phyloP scores from a whole-genome alignment of 2,113 vertebrate species.

The Channa maculata region DNA sequence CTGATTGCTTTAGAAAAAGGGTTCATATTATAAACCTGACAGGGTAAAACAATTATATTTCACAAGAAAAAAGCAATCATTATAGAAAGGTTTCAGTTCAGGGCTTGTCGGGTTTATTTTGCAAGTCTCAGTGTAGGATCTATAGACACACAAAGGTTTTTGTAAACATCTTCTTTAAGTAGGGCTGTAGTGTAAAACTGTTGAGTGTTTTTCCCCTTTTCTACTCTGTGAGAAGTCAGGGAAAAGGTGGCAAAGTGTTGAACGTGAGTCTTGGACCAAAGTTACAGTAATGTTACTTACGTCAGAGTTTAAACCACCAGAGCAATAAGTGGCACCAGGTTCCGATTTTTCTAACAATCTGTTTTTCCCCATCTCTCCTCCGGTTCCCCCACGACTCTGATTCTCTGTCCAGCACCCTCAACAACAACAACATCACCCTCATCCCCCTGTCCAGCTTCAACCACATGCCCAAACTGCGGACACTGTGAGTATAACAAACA shows the following conservation, averaged over 20 bases:
- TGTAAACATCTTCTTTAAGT: not conserved
- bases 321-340: constrained; percentile 24
- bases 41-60: not conserved
- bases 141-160: too few species aligned
- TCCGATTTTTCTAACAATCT: constrained; percentile 49
- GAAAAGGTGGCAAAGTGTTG: constrained; percentile 23
- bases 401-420: constrained; percentile 90
- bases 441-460: constrained; percentile 99
- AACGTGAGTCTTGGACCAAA: not conserved
- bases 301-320: constrained; percentile 34
- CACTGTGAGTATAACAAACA: constrained; percentile 90
- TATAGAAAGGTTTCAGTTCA: too few species aligned
- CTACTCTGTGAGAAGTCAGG: not conserved
- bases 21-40: not conserved
- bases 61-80: not conserved
- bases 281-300: constrained; percentile 12
- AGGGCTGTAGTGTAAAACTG: not conserved
- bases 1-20: not conserved
- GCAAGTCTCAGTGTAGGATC: too few species aligned
- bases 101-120: too few species aligned
- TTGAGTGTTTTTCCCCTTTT: not conserved
- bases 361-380: constrained; percentile 20
- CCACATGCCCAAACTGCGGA: constrained; percentile 99
- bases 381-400: constrained; percentile 1
- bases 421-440: constrained; percentile 99